Conservation (phyloP, 2,888 invertebrate genomes). For the Ectobius pallidus region DNA sequence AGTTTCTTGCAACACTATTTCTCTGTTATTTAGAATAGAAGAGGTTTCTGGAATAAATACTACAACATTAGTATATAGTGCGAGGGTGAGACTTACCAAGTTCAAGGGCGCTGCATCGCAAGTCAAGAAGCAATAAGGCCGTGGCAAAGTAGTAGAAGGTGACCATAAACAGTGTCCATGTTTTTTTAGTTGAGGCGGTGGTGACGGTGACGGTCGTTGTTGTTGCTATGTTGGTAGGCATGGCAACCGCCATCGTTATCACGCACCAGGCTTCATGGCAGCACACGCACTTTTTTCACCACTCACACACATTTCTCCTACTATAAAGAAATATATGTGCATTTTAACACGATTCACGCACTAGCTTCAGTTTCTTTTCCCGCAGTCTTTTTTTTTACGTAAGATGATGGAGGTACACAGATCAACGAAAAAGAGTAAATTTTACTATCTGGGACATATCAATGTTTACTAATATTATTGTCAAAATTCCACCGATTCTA, state of each 20-base stretch:
- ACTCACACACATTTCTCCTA: slow-evolving; percentile 1
- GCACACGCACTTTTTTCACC: slow-evolving; percentile 34
- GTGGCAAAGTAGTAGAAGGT: slow-evolving; percentile 1
- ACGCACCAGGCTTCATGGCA: slow-evolving; percentile 39
- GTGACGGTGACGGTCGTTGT: background rate
- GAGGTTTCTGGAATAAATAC: no score
- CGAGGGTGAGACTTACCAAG: slow-evolving; percentile 14
- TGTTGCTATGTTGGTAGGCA: slow-evolving; percentile 24
- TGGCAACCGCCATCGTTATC: slow-evolving; percentile 17
- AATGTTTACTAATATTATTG: no score
- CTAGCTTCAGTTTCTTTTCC: no score
- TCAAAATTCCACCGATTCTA: no score
- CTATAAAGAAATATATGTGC: background rate
- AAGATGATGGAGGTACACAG: no score
- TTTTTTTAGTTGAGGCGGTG: background rate
- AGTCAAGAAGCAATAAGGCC: background rate
- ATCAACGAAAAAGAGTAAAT: no score
- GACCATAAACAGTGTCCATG: slow-evolving; percentile 11
- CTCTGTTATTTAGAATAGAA: no score
- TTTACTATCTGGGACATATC: no score
- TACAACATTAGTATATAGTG: no score
- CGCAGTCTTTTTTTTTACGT: no score
- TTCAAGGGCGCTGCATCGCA: slow-evolving; percentile 9
- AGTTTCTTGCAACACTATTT: no score
- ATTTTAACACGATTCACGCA: background rate